Evolutionary conservation across 2,113 vertebrate species (phyloP).

Genomic region (Poeciliopsis turrubarensis): DNA sequence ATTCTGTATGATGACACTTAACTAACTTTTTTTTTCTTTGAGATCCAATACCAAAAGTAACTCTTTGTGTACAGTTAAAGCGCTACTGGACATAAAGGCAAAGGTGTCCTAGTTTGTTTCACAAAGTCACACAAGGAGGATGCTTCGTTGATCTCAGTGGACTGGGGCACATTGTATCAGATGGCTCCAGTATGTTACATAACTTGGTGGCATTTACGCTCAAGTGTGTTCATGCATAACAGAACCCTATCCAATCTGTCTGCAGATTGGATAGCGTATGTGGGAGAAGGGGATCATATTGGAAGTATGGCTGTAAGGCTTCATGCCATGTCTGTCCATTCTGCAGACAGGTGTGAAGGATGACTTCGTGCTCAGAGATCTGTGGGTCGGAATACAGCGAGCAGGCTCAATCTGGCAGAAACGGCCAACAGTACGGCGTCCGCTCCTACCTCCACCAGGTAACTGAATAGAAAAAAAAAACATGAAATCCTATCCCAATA

Average conservation of each 20-base stretch:
- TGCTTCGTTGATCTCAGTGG: conserved; percentile 49
- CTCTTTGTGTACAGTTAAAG: neutral
- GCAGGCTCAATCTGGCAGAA: conserved; percentile 76
- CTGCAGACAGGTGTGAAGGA: conserved; percentile 86
- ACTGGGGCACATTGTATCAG: conserved; percentile 1
- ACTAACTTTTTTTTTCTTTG: neutral
- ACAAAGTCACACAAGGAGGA: conserved; percentile 44
- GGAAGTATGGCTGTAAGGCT: neutral
- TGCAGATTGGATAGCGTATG: conserved; percentile 1
- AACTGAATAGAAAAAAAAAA: conserved; percentile 9
- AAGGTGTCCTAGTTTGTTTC: conserved; percentile 48
- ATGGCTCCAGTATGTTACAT: conserved; percentile 36
- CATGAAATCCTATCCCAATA: neutral
- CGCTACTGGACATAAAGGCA: conserved; percentile 17
- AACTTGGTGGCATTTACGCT: conserved; percentile 27
- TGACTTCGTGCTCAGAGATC: conserved; percentile 91
- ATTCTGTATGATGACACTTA: neutral
- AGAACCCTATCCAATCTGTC: neutral
- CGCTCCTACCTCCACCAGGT: conserved; percentile 96
- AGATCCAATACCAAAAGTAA: neutral
- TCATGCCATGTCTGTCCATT: conserved; percentile 17
- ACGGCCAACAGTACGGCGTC: conserved; percentile 92
- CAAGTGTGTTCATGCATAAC: neutral
- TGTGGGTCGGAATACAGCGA: conserved; percentile 84
- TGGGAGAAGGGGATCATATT: neutral